A percentile compares a stretch with the other conserved stretches of the same genome.
These are phyloP conservation scores for Melanchra persicariae DNA, from an alignment of 2,888 invertebrate genomes.

Conservation along the genomic window DNA sequence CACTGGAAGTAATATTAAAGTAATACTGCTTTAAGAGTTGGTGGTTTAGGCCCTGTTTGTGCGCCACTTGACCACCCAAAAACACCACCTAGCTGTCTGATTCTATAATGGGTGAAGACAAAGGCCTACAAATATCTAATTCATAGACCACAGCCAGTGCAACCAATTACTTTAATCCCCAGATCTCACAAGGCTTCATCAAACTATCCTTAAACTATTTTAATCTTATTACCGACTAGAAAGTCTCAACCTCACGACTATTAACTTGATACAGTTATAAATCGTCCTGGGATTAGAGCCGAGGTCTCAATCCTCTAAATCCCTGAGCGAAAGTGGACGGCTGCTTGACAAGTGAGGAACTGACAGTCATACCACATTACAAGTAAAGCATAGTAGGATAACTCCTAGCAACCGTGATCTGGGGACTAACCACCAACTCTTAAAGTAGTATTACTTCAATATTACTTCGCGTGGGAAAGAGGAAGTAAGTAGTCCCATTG, in stretches of 20 bases:
- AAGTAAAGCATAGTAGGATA: neutral
- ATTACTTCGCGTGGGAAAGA: too few species aligned
- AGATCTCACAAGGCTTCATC: conserved; percentile 11
- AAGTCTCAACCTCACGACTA: conserved; percentile 44
- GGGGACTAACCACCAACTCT: too few species aligned
- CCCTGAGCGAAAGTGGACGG: conserved; percentile 58
- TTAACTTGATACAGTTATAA: conserved; percentile 56
- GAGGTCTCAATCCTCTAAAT: conserved; percentile 58
- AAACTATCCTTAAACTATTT: conserved; percentile 47
- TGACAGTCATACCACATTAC: neutral
- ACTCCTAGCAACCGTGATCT: neutral
- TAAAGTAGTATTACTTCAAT: too few species aligned
- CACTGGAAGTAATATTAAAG: too few species aligned
- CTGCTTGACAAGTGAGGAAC: conserved; percentile 37
- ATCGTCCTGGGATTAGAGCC: conserved; percentile 60
- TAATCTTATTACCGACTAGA: conserved; percentile 47
- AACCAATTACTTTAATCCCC: conserved; percentile 26
- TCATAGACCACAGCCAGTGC: neutral
- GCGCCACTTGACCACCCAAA: too few species aligned
- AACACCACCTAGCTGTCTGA: neutral
- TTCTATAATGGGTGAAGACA: neutral
- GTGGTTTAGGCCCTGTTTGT: too few species aligned
- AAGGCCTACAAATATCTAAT: neutral
- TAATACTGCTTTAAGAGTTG: too few species aligned
- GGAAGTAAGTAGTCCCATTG: too few species aligned